A percentile compares a stretch with the other conserved stretches of the same genome.
Evolutionary conservation across 2,113 vertebrate genomes (phyloP).

Genomic region (Ranitomeya variabilis): DNA sequence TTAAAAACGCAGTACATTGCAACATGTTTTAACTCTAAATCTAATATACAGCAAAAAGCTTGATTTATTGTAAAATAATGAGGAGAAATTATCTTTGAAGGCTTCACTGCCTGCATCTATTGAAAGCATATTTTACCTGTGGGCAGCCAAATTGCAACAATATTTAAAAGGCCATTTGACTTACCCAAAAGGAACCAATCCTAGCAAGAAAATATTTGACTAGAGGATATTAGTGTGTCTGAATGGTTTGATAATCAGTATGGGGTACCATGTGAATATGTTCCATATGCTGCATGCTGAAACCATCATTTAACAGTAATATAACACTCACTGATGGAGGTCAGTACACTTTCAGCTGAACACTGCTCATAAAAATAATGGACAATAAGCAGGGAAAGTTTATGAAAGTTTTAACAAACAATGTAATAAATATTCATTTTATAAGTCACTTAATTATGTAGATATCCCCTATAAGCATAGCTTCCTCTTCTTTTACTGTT

Average conservation of each 20-base stretch:
- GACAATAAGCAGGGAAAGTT: conserved; percentile 38
- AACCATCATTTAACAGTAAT: conserved; percentile 56
- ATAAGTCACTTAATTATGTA: conserved; percentile 34
- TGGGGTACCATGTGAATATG: conserved; percentile 49
- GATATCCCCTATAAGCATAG: conserved; percentile 13
- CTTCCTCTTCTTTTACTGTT: conserved; percentile 24
- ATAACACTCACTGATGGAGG: conserved; percentile 51
- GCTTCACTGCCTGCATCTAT: conserved; percentile 19
- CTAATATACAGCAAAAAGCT: not conserved
- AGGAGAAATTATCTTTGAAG: conserved; percentile 39
- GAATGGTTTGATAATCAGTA: conserved; percentile 55
- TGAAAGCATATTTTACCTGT: conserved; percentile 47
- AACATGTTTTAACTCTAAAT: conserved; percentile 32
- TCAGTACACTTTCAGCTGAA: conserved; percentile 39
- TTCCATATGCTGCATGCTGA: conserved; percentile 54
- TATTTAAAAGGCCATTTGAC: conserved; percentile 42
- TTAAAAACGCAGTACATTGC: conserved; percentile 1
- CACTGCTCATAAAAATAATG: conserved; percentile 45
- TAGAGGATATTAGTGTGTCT: conserved; percentile 38
- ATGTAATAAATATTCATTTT: conserved; percentile 36
- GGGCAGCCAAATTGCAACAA: conserved; percentile 23
- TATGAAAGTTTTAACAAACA: conserved; percentile 42
- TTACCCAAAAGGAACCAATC: conserved; percentile 35
- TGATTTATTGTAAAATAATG: conserved; percentile 40
- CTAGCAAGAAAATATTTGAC: conserved; percentile 39